phyloP scores from a whole-genome alignment of 2,113 vertebrate species.

The Neomonachus schauinslandi region DNA sequence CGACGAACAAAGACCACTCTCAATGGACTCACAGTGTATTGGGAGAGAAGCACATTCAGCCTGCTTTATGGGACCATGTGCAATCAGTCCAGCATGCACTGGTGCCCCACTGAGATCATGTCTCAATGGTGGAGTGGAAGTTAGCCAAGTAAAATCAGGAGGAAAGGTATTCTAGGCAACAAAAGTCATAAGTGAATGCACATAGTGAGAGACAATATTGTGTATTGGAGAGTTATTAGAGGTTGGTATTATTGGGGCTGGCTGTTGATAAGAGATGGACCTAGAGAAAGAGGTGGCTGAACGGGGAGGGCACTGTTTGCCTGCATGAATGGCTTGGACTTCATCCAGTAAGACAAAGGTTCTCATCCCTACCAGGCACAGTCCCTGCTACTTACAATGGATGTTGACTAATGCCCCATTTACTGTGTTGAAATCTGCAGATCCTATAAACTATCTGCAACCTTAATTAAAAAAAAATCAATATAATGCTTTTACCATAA shows the following conservation, averaged over 20 bases:
- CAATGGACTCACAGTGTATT: background rate
- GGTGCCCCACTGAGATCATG: background rate
- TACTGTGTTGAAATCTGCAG: background rate
- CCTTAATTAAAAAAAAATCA: background rate
- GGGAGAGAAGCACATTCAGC: rapidly evolving
- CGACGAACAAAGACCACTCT: background rate
- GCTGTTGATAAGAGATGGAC: background rate
- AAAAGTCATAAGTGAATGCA: background rate
- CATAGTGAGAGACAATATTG: rapidly evolving
- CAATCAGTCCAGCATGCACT: rapidly evolving
- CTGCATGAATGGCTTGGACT: background rate
- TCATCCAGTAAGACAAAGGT: background rate
- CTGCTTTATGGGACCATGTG: rapidly evolving
- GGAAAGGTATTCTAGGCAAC: background rate
- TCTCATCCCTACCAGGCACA: background rate
- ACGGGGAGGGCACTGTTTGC: rapidly evolving
- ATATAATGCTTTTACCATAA: background rate
- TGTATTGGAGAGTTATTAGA: background rate
- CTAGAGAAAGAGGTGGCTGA: background rate
- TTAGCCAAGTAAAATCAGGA: background rate
- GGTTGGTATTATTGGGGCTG: background rate
- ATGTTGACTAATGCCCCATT: background rate
- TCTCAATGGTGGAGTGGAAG: background rate
- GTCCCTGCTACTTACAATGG: background rate
- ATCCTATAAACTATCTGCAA: background rate